Conservation (phyloP, 2,113 vertebrate genomes). For the Delphinus delphis region DNA sequence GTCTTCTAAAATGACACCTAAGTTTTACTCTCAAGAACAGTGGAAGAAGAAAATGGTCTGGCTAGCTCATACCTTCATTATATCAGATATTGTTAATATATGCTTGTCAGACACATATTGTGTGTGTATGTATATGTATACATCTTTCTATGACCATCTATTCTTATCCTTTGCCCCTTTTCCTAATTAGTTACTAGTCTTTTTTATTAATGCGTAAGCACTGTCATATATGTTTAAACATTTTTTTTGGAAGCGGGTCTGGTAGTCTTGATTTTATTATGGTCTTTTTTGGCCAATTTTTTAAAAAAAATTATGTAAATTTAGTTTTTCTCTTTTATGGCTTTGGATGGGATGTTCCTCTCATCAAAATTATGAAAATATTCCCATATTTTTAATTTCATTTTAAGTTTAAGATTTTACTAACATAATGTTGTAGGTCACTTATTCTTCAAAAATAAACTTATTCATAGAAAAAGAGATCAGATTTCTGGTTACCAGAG, state of each 20-base stretch:
- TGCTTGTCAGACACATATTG: not conserved
- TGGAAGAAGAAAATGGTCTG: not conserved
- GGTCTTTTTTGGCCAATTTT: not conserved
- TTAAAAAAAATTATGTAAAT: not conserved
- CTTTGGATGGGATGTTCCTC: not conserved
- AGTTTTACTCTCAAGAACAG: not conserved
- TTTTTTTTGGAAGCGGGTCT: not conserved
- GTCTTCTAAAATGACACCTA: conserved; percentile 3
- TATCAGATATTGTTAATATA: not conserved
- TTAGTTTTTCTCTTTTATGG: not conserved
- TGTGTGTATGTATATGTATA: not conserved
- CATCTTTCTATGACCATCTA: not conserved
- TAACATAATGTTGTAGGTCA: not conserved
- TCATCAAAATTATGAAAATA: not conserved
- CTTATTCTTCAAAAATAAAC: not conserved
- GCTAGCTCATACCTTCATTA: not conserved
- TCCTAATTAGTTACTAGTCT: not conserved
- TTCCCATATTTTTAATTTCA: not conserved
- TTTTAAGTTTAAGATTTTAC: not conserved
- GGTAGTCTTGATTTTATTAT: not conserved
- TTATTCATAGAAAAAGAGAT: not conserved
- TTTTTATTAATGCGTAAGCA: not conserved
- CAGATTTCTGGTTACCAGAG: not conserved
- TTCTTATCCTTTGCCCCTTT: not conserved
- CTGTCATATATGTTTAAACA: not conserved